These are phyloP conservation scores for Diphyllodes magnificus DNA, from an alignment of 2,113 vertebrate genomes.

Conservation along the genomic window DNA sequence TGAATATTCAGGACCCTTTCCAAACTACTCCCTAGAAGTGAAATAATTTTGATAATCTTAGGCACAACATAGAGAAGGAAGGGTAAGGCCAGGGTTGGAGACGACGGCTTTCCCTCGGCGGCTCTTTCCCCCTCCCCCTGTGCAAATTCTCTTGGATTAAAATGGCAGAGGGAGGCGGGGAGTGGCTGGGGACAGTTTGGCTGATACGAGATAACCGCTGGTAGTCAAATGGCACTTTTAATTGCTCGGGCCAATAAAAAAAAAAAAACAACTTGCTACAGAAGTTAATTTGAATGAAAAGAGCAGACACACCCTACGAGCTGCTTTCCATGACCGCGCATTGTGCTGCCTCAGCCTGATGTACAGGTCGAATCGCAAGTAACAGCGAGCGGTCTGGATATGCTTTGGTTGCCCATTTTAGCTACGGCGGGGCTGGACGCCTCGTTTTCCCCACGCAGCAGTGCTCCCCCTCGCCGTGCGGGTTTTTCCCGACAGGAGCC, in stretches of 20 bases:
- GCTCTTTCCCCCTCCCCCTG: constrained; percentile 12
- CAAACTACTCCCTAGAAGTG: neutral
- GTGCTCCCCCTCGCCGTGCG: accelerated
- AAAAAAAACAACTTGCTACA: neutral
- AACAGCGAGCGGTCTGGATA: neutral
- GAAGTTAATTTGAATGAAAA: constrained; percentile 51
- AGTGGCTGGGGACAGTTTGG: constrained; percentile 37
- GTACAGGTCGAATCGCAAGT: neutral
- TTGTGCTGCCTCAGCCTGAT: neutral
- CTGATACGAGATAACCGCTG: constrained; percentile 35
- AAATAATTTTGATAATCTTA: neutral
- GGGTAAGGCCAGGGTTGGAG: neutral
- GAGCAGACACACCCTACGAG: constrained; percentile 2
- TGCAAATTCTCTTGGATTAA: constrained; percentile 41
- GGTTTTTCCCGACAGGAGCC: neutral
- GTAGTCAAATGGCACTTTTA: neutral
- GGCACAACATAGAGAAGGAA: neutral
- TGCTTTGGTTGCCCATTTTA: neutral
- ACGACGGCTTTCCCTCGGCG: neutral
- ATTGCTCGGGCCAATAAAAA: constrained; percentile 5
- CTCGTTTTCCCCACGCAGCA: accelerated
- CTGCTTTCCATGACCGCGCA: neutral
- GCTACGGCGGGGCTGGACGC: neutral
- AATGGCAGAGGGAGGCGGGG: constrained; percentile 42
- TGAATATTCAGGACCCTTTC: neutral